phyloP scores from a whole-genome alignment of 2,113 vertebrate species.

The Xenopus laevis region DNA sequence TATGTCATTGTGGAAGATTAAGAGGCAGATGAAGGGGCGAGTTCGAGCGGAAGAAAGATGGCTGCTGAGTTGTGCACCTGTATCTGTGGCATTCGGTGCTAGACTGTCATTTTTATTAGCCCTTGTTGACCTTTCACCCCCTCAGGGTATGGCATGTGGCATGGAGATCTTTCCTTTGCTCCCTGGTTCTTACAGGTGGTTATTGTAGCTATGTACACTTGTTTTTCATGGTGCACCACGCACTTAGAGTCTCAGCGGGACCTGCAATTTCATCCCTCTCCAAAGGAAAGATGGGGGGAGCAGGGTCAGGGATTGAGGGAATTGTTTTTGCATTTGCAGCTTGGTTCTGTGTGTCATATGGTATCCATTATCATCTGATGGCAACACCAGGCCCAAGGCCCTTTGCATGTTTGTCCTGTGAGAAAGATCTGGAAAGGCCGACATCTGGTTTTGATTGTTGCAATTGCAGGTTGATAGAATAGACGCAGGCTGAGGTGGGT shows the following conservation, averaged over 20 bases:
- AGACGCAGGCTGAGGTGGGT: slow-evolving; percentile 82
- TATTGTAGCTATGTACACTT: slow-evolving; percentile 70
- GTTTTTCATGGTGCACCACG: slow-evolving; percentile 80
- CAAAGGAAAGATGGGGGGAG: slow-evolving; percentile 49
- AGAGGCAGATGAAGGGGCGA: neutral
- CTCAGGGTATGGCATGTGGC: slow-evolving; percentile 31
- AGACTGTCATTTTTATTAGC: slow-evolving; percentile 50
- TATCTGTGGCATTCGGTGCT: slow-evolving; percentile 36
- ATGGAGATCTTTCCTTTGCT: slow-evolving; percentile 42
- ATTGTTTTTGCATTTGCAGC: slow-evolving; percentile 57
- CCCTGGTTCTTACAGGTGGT: slow-evolving; percentile 78
- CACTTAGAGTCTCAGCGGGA: slow-evolving; percentile 78
- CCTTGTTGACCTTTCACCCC: slow-evolving; percentile 50
- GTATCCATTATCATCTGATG: slow-evolving; percentile 85
- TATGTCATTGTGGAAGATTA: slow-evolving; percentile 26
- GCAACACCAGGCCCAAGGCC: slow-evolving; percentile 73
- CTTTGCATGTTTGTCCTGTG: slow-evolving; percentile 72
- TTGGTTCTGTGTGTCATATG: slow-evolving; percentile 73
- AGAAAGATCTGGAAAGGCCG: slow-evolving; percentile 76
- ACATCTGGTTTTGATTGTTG: slow-evolving; percentile 86
- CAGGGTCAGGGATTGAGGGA: slow-evolving; percentile 48
- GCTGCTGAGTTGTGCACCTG: slow-evolving; percentile 54
- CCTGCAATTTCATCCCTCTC: slow-evolving; percentile 67
- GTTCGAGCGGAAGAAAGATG: neutral
- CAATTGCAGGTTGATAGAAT: slow-evolving; percentile 93